Evolutionary conservation across 1,140 invertebrate species (phyloP), one percentile per base, ranked within the genome.

Genomic region (Drosophila kanapiae): DNA sequence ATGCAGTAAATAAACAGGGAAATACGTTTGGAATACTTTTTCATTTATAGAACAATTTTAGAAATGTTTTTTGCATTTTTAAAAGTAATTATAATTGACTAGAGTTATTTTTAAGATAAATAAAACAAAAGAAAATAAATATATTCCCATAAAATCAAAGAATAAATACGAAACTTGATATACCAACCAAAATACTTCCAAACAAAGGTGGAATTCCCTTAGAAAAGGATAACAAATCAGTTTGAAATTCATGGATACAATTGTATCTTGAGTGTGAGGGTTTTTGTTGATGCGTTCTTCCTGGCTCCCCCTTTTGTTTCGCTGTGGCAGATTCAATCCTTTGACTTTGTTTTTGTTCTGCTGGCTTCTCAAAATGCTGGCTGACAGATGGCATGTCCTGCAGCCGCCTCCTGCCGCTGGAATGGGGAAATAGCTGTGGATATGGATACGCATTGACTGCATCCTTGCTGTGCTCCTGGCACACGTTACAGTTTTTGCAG

Each of bases 401-500:
- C 48, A 51, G 75, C 71, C 54, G 42, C 27, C 64, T 71, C 49
- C 49, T 43, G 49, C 27, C 42, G 35, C 10, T 47, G 40, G 18
- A 31, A 29, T 56, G 62, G 29, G 16, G 14, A 33, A 63, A 60
- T 64, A 43, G 59, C 37, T 64, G 35, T 37, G 72, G 71, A 48
- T 74, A 60, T 77, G 75, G 75, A 78, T 78, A 78, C 76, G 76
- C 75, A 78, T 78, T 62, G 75, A 80, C 77, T 80, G 77, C 75
- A 51, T 68, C 47, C 62, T 77, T 69, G 63, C 48, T 67, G 70
- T 79, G 64, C 49, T 72, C 68, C 68, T 87, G 83, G 79, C 83
- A 87, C 77, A 75, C 78, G 78, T 68, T 79, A 60, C 70, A 80
- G n/a, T 90, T 88, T 81, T 88, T 90, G 65, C 65, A 51, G 35